Evolutionary conservation across 2,888 invertebrate species (phyloP), one percentile per base, ranked within the genome.

Genomic region (Lithodes maja): DNA sequence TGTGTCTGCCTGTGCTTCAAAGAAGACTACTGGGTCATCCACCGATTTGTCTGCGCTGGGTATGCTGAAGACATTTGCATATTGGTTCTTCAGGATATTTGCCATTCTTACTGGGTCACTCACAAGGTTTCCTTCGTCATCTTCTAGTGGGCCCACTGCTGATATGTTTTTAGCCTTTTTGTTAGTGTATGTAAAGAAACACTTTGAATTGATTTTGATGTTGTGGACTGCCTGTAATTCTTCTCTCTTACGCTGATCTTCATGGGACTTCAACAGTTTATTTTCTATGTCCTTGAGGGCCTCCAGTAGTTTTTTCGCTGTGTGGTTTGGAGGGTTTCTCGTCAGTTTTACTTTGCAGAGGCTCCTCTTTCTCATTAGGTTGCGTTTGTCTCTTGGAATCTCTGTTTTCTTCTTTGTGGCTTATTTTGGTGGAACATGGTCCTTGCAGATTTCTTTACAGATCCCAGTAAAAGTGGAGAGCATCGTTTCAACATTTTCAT

Each of bases 21-120:
- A n/a, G n/a, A n/a, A n/a, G n/a, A n/a, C n/a, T n/a, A n/a, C n/a
- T n/a, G n/a, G n/a, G n/a, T n/a, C n/a, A n/a, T n/a, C n/a, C n/a
- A n/a, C n/a, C n/a, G n/a, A n/a, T n/a, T n/a, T n/a, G n/a, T n/a
- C n/a, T n/a, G n/a, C n/a, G n/a, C n/a, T n/a, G n/a, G n/a, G n/a
- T n/a, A n/a, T n/a, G n/a, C n/a, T n/a, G n/a, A n/a, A n/a, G n/a
- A n/a, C n/a, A n/a, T n/a, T 54, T 54, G 52, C 80, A 80, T 54
- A 80, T n/a, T 80, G 80, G 52, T 3, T 17, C 54, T 80, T 80
- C 17, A 55, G 80, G 2, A 80, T 80, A 54, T 9, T 3, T 80
- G 80, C 80, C 80, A 80, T 55, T n/a, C 80, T 54, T n/a, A 15
- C 54, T 9, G 61, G 80, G 61, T 80, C 80, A 53, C 80, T 55